phyloP scores from a whole-genome alignment of 2,888 invertebrate species.

The Pristionchus fissidentatus region DNA sequence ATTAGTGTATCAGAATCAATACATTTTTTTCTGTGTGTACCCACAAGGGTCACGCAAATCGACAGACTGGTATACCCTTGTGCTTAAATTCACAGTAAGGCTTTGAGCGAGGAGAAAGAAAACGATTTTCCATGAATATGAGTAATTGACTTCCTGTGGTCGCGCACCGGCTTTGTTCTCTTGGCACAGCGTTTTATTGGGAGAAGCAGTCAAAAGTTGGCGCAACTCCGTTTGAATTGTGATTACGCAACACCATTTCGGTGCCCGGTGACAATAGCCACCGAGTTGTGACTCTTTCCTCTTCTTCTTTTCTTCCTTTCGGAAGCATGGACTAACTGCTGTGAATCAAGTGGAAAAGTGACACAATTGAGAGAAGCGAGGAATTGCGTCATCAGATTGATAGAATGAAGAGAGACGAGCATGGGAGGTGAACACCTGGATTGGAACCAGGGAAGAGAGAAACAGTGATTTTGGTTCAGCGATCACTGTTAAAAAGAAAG shows the following conservation, averaged over 20 bases:
- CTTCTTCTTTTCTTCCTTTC: neutral
- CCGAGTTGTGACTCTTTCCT: neutral
- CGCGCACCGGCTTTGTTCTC: too few species aligned
- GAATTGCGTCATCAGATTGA: slow-evolving; percentile 25
- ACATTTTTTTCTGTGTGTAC: too few species aligned
- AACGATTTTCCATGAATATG: neutral
- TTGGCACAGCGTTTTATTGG: too few species aligned
- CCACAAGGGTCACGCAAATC: too few species aligned
- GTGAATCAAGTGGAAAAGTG: neutral
- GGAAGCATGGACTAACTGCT: neutral
- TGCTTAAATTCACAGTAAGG: too few species aligned
- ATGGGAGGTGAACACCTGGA: neutral
- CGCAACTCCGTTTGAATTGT: neutral
- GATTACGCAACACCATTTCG: neutral
- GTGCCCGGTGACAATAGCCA: neutral
- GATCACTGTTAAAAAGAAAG: neutral
- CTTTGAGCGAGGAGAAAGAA: neutral
- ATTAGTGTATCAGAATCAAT: too few species aligned
- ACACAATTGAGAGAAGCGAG: neutral
- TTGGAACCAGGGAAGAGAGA: neutral
- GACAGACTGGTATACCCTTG: too few species aligned
- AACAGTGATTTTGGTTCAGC: neutral
- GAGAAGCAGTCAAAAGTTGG: neutral
- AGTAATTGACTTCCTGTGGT: too few species aligned
- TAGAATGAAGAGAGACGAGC: too few species aligned